Evolutionary conservation across 2,888 invertebrate species (phyloP).

Genomic region (Labia minor): DNA sequence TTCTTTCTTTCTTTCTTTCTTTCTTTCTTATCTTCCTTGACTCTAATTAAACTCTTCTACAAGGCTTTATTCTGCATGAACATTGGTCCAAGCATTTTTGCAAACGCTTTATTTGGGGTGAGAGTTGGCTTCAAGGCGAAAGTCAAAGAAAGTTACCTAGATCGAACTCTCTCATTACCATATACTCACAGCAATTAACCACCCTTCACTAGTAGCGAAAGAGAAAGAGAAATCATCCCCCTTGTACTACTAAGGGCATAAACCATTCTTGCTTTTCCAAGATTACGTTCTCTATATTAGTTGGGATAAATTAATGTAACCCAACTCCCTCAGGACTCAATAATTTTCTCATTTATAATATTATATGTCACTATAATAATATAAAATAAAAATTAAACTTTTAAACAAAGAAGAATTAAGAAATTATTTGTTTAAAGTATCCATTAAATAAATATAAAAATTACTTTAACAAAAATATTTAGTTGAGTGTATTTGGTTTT

Average conservation of each 20-base stretch:
- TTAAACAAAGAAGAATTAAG: background rate
- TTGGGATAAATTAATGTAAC: background rate
- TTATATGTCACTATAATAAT: too few relatives aligned
- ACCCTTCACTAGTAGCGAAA: background rate
- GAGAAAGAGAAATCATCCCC: background rate
- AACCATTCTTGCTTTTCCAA: background rate
- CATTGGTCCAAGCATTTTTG: background rate
- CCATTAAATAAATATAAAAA: background rate
- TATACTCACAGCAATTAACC: background rate
- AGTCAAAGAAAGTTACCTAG: background rate
- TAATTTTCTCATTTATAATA: background rate
- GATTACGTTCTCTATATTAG: background rate
- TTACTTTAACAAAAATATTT: background rate
- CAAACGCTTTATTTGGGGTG: background rate
- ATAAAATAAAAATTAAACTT: too few relatives aligned
- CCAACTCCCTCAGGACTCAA: background rate
- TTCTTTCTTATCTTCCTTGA: constrained; percentile 3
- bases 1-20: too few relatives aligned
- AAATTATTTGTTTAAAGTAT: background rate
- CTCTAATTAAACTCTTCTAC: constrained; percentile 2
- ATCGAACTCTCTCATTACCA: background rate
- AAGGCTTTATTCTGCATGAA: background rate
- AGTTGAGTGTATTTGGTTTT: background rate
- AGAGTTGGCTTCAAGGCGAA: background rate
- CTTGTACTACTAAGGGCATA: background rate